Conservation (phyloP, 2,113 vertebrate genomes). For the Peromyscus polionotus region DNA sequence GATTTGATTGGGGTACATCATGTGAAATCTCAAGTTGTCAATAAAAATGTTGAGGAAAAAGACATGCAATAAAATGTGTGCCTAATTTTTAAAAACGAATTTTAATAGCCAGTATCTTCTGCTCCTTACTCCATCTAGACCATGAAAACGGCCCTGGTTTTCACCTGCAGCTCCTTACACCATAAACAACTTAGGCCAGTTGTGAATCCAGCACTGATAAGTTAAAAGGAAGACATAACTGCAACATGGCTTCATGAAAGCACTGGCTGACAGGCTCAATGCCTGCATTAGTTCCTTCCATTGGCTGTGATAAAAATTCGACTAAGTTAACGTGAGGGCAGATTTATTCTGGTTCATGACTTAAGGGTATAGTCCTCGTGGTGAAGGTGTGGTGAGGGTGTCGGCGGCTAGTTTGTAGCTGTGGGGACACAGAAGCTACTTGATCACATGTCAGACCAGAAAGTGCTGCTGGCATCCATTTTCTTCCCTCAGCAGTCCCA, state of each 20-base stretch:
- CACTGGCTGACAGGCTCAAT: too few species aligned
- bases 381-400: neutral
- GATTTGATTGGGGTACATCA: neutral
- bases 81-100: neutral
- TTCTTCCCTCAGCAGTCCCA: neutral
- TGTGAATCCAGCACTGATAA: neutral
- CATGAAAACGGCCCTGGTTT: neutral
- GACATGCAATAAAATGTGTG: neutral
- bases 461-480: neutral
- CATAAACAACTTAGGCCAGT: neutral
- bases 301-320: neutral
- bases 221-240: too few species aligned
- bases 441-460: neutral
- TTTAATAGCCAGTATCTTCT: neutral
- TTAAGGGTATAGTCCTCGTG: neutral
- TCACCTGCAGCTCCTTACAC: neutral
- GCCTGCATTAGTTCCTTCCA: neutral
- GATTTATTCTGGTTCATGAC: too few species aligned
- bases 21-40: neutral
- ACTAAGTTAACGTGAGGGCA: neutral
- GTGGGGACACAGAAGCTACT: neutral
- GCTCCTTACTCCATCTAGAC: neutral
- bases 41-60: neutral
- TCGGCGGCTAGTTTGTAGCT: neutral
- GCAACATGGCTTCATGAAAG: neutral